Percentiles rank a stretch among this genome's conserved stretches.
phyloP scores from a whole-genome alignment of 30 jellyfish, hydroid and myxozoan species.

The Aurelia sp. region DNA sequence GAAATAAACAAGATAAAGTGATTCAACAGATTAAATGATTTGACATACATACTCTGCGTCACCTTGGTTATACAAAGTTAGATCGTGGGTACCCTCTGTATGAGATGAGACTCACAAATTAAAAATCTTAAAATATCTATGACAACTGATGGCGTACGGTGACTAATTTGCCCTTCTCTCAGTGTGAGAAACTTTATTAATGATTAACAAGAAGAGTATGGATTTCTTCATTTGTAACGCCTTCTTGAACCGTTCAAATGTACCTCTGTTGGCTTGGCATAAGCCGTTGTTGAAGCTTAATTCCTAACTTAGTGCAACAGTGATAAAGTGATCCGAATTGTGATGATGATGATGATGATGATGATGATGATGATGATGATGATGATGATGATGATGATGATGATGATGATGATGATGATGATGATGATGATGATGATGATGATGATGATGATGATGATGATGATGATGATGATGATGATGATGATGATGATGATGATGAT shows the following conservation, averaged over 20 bases:
- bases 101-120: no score
- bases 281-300: not conserved
- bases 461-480: conserved; percentile 52
- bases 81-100: no score
- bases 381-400: conserved; percentile 38
- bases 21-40: not conserved
- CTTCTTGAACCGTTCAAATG: not conserved
- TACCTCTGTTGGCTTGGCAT: not conserved
- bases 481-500: conserved; percentile 54
- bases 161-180: no score
- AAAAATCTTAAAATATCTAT: no score
- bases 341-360: conserved; percentile 14
- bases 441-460: conserved; percentile 59
- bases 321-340: no score
- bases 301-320: no score
- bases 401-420: conserved; percentile 34
- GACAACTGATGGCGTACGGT: no score
- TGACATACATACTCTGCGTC: no score
- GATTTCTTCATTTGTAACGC: no score
- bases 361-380: conserved; percentile 21
- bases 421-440: conserved; percentile 50
- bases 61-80: no score
- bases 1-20: not conserved
- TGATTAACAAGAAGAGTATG: no score
- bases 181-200: no score